A percentile compares a stretch with the other conserved stretches of the same genome.
phyloP scores from a whole-genome alignment of 2,113 vertebrate genomes.

The Circaetus cinerascens region DNA sequence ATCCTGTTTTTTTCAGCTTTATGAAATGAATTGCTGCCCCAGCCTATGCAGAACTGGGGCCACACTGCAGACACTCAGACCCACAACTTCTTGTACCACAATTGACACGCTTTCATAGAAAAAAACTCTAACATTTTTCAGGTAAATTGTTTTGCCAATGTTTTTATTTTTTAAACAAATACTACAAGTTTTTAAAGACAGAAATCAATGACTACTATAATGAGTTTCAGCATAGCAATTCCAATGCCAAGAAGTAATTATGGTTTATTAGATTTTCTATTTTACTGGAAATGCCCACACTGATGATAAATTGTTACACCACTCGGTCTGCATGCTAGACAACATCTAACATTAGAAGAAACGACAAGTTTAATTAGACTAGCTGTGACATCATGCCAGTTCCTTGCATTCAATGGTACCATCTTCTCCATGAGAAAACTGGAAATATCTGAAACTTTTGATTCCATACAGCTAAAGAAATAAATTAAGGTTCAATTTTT shows the following conservation, averaged over 20 bases:
- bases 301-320: constrained; percentile 6
- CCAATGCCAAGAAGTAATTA: constrained; percentile 16
- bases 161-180: not conserved
- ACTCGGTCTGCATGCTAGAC: not conserved
- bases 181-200: not conserved
- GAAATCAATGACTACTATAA: not conserved
- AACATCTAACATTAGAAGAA: constrained; percentile 32
- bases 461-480: not conserved
- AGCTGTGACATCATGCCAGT: not conserved
- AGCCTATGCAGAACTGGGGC: not conserved
- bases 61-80: not conserved
- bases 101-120: not conserved
- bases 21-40: not conserved
- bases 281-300: constrained; percentile 31
- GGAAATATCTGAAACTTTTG: not conserved
- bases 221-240: not conserved
- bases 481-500: not conserved
- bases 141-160: not conserved
- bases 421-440: not conserved
- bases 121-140: not conserved
- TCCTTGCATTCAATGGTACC: not conserved
- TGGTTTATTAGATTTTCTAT: constrained; percentile 12
- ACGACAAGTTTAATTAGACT: not conserved
- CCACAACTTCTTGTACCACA: not conserved
- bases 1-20: not conserved